Evolutionary conservation across 2,888 invertebrate species (phyloP).

Genomic region (Mayetiola destructor): DNA sequence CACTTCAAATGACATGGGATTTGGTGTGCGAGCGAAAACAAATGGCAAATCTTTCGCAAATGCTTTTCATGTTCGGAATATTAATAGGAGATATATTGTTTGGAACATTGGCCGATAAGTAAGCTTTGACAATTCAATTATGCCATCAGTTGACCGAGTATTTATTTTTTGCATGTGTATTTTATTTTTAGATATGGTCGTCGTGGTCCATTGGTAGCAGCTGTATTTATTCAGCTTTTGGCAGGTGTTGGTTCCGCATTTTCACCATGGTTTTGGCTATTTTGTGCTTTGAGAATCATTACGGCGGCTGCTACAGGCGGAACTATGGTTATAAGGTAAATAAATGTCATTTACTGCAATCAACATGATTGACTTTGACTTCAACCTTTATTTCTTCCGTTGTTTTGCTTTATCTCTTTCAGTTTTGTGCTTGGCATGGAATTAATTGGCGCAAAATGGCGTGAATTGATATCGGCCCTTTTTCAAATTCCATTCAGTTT

Average conservation of each 20-base stretch:
- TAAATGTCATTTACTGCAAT: background rate
- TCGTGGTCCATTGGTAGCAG: constrained; percentile 53
- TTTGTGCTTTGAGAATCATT: constrained; percentile 53
- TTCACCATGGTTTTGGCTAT: constrained; percentile 48
- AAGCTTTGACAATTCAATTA: constrained; percentile 23
- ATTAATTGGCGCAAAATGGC: constrained; percentile 43
- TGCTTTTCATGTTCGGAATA: constrained; percentile 63
- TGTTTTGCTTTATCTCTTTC: background rate
- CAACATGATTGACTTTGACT: too few species aligned
- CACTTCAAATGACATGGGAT: constrained; percentile 61
- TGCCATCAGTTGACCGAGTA: background rate
- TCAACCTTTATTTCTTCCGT: background rate
- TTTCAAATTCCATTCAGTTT: constrained; percentile 58
- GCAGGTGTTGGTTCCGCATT: constrained; percentile 56
- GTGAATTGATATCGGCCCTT: constrained; percentile 43
- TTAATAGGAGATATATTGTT: constrained; percentile 60
- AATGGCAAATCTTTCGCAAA: constrained; percentile 59
- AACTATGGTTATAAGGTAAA: constrained; percentile 54
- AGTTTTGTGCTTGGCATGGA: constrained; percentile 58
- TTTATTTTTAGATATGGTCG: constrained; percentile 49
- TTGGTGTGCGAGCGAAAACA: constrained; percentile 52
- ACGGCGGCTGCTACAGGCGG: constrained; percentile 66
- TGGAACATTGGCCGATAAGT: constrained; percentile 65
- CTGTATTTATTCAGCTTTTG: constrained; percentile 56
- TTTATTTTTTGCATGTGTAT: background rate